Percentiles rank a stretch among this genome's conserved stretches.
Conservation (phyloP, 2,113 vertebrate species). For the western clawed frog (Xenopus tropicalis) region UCB_Xtro_10.0 CM004444.2:22098501-22099000, state of each 20-base stretch:
- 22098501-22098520: no score
- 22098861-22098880: neutral
- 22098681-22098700: no score
- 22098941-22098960: conserved; percentile 17
- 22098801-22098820: neutral
- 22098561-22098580: no score
- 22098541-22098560: no score
- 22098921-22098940: neutral
- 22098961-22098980: conserved; percentile 19
- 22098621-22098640: no score
- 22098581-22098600: no score
- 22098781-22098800: neutral
- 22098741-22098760: neutral
- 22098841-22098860: neutral
- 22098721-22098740: no score
- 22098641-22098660: no score
- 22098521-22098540: no score
- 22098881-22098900: conserved; percentile 14
- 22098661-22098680: no score
- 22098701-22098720: no score
- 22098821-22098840: neutral
- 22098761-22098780: neutral
- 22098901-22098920: conserved; percentile 30
- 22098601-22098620: no score
- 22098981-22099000: conserved; percentile 10